Percentiles rank a stretch among this genome's conserved stretches.
Conservation (phyloP, 2,113 vertebrate species). For the Tragelaphus strepsiceros region DNA sequence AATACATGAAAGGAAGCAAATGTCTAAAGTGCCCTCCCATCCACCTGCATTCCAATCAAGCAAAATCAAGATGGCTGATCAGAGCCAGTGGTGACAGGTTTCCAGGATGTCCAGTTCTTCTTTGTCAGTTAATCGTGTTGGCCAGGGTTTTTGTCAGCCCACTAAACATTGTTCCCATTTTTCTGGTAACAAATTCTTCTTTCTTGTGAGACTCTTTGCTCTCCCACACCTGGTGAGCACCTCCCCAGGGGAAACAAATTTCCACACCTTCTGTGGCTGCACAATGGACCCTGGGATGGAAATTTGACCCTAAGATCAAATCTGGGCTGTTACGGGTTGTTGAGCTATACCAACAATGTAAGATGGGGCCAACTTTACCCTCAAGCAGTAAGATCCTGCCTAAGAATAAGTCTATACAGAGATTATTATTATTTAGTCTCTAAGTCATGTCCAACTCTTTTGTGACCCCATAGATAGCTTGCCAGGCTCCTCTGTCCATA, state of each 20-base stretch:
- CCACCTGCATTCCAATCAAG: background rate
- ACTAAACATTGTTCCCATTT: background rate
- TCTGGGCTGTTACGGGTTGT: background rate
- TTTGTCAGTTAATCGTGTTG: background rate
- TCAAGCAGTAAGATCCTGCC: background rate
- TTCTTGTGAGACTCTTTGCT: background rate
- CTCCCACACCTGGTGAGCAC: background rate
- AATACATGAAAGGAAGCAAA: background rate
- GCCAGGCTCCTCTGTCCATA: background rate
- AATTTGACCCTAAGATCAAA: background rate
- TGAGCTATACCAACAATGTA: background rate
- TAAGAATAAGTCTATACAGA: background rate
- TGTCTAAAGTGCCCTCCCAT: background rate
- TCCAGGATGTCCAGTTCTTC: background rate
- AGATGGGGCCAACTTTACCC: background rate
- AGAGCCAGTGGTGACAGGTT: background rate
- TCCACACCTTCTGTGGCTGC: background rate
- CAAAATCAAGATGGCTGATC: background rate
- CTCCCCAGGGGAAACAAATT: background rate
- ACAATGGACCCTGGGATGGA: no score
- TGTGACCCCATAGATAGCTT: background rate
- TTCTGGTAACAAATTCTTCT: background rate
- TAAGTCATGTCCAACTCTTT: background rate
- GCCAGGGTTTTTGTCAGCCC: background rate
- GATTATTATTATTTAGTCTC: background rate